Evolutionary conservation across 2,888 invertebrate species (phyloP).

Genomic region (Malthinus flaveolus): DNA sequence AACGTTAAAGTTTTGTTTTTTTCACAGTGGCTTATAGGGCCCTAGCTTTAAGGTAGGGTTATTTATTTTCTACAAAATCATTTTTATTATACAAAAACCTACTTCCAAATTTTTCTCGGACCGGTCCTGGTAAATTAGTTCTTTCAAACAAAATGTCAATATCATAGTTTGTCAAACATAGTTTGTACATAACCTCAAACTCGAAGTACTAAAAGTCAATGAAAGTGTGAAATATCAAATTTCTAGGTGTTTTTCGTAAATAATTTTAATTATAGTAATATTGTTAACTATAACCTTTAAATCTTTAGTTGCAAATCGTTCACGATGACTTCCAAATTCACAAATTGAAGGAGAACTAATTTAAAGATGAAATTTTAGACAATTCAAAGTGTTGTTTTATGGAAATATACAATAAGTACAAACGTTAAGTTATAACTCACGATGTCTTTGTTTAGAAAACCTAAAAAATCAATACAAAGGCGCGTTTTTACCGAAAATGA

Average conservation of each 20-base stretch:
- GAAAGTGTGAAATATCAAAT: background rate
- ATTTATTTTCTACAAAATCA: too few species aligned
- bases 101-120: too few species aligned
- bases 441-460: conserved; percentile 88
- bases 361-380: background rate
- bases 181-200: conserved; percentile 5
- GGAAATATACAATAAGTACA: background rate
- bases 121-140: too few species aligned
- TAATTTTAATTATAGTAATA: too few species aligned
- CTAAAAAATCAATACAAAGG: conserved; percentile 80
- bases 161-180: background rate
- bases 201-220: too few species aligned
- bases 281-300: too few species aligned
- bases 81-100: too few species aligned
- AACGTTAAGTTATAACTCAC: background rate
- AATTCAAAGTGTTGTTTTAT: background rate
- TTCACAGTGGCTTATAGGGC: too few species aligned
- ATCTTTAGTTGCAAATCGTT: too few species aligned
- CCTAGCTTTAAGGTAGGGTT: too few species aligned
- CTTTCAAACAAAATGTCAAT: too few species aligned
- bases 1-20: too few species aligned
- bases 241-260: background rate
- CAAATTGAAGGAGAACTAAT: background rate
- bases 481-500: conserved; percentile 71
- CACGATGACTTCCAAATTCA: background rate